phyloP scores from a whole-genome alignment of 2,888 invertebrate genomes.

The Atethmia centrago region DNA sequence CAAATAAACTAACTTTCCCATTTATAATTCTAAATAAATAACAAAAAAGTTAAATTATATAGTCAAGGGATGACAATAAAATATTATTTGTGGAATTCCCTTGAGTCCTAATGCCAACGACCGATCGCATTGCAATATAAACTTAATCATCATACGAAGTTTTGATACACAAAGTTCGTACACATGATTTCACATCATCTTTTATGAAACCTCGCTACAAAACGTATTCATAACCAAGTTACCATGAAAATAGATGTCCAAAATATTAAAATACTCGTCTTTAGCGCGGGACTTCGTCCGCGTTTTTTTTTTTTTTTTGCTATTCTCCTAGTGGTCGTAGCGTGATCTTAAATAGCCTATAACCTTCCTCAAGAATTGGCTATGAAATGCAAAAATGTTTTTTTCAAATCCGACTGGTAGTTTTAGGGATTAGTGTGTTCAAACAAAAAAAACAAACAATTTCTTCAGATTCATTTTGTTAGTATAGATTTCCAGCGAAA shows the following conservation, averaged over 20 bases:
- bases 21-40: not conserved
- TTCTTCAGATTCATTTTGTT: not conserved
- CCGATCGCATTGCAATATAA: not conserved
- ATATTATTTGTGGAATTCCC: constrained; percentile 8
- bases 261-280: not conserved
- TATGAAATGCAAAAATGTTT: too few species aligned
- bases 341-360: too few species aligned
- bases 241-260: constrained; percentile 10
- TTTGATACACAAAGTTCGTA: not conserved
- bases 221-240: not conserved
- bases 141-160: not conserved
- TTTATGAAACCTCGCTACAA: constrained; percentile 3
- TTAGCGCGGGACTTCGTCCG: too few species aligned
- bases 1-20: too few species aligned
- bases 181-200: not conserved
- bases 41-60: not conserved
- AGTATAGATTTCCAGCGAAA: not conserved
- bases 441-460: too few species aligned
- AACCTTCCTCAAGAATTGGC: too few species aligned
- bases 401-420: too few species aligned
- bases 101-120: not conserved
- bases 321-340: too few species aligned
- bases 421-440: too few species aligned
- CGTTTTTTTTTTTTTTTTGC: too few species aligned
- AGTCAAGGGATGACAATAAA: not conserved